Evolutionary conservation across 2,113 vertebrate species (phyloP).

Genomic region (Lagopus leucura): DNA sequence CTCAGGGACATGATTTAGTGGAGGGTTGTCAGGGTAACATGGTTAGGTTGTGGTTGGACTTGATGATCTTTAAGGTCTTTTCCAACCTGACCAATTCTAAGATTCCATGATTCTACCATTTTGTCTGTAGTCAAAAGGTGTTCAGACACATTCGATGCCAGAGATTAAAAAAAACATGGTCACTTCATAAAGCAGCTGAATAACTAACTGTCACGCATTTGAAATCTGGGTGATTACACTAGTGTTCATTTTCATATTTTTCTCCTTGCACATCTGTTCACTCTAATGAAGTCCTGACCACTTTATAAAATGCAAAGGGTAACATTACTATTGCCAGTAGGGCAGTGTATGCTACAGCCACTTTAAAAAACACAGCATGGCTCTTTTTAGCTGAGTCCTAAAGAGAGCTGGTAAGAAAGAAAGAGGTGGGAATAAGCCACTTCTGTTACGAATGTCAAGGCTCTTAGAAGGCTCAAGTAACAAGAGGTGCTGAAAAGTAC

Average conservation of each 20-base stretch:
- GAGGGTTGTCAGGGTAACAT: too few species aligned
- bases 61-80: too few species aligned
- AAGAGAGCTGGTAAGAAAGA: background rate
- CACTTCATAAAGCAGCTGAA: background rate
- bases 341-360: background rate
- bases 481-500: slow-evolving; percentile 66
- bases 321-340: background rate
- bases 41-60: too few species aligned
- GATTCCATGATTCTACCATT: background rate
- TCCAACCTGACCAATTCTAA: too few species aligned
- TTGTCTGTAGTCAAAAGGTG: background rate
- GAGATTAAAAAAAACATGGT: background rate
- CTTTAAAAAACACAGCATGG: background rate
- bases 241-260: slow-evolving; percentile 14
- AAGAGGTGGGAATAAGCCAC: background rate
- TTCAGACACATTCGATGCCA: background rate
- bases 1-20: too few species aligned
- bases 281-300: background rate
- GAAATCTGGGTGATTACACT: slow-evolving; percentile 1
- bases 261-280: background rate
- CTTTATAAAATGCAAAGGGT: slow-evolving; percentile 7
- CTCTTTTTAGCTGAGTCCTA: background rate
- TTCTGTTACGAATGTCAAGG: slow-evolving; percentile 24
- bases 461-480: slow-evolving; percentile 29
- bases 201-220: background rate